Base-by-base conservation (phyloP, 2,113 vertebrate genomes). In the Verasper variegatus region DNA sequence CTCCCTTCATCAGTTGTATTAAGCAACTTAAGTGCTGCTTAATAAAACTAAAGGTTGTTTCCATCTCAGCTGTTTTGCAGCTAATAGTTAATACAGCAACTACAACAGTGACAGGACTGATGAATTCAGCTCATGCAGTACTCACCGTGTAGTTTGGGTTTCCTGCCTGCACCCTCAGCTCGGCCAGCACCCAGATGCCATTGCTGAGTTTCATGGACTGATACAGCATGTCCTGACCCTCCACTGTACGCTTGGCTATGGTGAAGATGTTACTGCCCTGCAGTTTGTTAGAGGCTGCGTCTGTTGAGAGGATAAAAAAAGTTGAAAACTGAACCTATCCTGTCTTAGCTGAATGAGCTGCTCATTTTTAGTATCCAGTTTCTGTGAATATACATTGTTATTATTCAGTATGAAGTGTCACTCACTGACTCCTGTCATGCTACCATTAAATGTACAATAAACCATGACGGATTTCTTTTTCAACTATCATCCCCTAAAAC, bases 141-240 rank as follows among this genome's bases (percentile, higher is more conserved):
- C 94, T 90, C 91, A 99, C 98, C 90, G 87, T 97, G 92, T 95
- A 95, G 90, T 70, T 96, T 68, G 96, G 92, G 74, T 90, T 98
- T 81, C 96, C 95, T 0, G 96, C 91, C 87, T 97, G 97, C 83
- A 98, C 91, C 54, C 96, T 94, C 13, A 99, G 95, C 90, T 99
- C 98, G 0, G 96, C 96, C 92, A 99, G 92, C 74, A 98, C 95
- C 97, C 97, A 99, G 93, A 99, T 98, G 87, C 96, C 95, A 0
- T 99, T 99, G 92, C 96, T 95, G 83, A 99, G 95, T 82, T 98
- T 98, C 85, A 98, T 94, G 55, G 97, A 97, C 91, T 97, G 97
- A 92, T 99, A 99, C n/a, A 99, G 95, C 96, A 99, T 97, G 93
- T 99, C 98, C 85, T 99, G 97, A 24, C 95, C 94, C 27, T 99